These are phyloP conservation scores for Steatocranus sp. DNA, from an alignment of 2,797 vertebrate species.

Conservation along the genomic window DNA sequence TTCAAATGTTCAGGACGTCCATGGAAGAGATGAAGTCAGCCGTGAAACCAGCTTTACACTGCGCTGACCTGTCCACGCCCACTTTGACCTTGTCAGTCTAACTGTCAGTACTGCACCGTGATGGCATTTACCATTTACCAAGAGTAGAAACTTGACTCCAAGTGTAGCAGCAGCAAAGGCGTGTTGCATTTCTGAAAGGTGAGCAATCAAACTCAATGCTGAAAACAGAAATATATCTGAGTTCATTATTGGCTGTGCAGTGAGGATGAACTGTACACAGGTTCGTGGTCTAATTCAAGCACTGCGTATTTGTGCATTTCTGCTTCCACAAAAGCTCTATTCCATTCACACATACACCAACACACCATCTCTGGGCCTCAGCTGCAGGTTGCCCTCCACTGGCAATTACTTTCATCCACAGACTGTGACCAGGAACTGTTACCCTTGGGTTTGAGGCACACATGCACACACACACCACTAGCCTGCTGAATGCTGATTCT, in stretches of 20 bases:
- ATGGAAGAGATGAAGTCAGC: background rate
- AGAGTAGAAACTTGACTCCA: background rate
- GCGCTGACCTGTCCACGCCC: background rate
- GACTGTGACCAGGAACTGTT: slow-evolving; percentile 67
- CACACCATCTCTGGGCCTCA: slow-evolving; percentile 36
- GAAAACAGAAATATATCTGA: background rate
- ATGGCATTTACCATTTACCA: background rate
- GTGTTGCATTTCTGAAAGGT: background rate
- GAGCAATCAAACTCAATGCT: background rate
- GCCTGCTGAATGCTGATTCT: slow-evolving; percentile 63
- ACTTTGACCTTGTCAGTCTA: background rate
- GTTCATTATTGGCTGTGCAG: background rate
- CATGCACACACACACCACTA: background rate
- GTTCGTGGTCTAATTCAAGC: background rate
- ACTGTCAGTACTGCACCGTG: background rate
- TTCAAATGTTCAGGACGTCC: background rate
- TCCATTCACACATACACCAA: background rate
- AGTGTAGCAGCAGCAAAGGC: background rate
- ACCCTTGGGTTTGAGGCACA: slow-evolving; percentile 24
- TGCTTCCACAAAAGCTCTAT: background rate
- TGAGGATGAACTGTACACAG: background rate
- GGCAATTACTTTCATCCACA: slow-evolving; percentile 72
- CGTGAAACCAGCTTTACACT: background rate
- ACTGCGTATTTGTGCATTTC: background rate
- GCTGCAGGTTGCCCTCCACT: slow-evolving; percentile 70